These are phyloP conservation scores for Aelia acuminata DNA, from an alignment of 2,888 invertebrate species.

Conservation along the genomic window DNA sequence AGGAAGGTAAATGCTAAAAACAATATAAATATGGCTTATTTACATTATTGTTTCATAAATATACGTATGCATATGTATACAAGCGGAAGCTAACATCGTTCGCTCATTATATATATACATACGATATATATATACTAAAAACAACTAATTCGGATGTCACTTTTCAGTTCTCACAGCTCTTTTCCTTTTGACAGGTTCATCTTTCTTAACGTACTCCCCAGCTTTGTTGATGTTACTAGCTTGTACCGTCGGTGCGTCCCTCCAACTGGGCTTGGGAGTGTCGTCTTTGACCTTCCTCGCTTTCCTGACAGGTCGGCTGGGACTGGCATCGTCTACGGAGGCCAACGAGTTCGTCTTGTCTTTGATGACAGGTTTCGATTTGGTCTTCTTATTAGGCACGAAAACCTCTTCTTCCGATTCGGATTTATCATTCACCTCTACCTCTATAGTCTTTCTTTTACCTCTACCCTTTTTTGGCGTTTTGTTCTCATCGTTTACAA, in stretches of 20 bases:
- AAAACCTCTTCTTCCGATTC: constrained; percentile 43
- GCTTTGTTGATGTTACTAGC: constrained; percentile 62
- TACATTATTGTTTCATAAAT: not conserved
- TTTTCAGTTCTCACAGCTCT: not conserved
- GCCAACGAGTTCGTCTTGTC: not conserved
- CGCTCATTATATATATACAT: not conserved
- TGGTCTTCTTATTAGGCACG: constrained; percentile 30
- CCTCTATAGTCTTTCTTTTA: constrained; percentile 51
- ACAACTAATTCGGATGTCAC: not conserved
- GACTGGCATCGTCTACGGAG: not conserved
- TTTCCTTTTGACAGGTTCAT: constrained; percentile 21
- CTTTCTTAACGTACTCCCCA: constrained; percentile 62
- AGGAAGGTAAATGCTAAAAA: not conserved
- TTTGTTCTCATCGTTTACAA: constrained; percentile 60
- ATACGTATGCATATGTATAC: not conserved
- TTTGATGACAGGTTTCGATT: constrained; percentile 38
- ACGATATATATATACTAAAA: not conserved
- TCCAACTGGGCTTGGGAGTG: constrained; percentile 64
- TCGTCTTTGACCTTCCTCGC: constrained; percentile 16
- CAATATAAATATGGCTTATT: not conserved
- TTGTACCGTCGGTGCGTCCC: constrained; percentile 64
- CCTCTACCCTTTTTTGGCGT: constrained; percentile 61
- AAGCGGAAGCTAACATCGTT: not conserved
- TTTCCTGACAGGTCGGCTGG: not conserved
- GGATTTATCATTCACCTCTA: constrained; percentile 26